phyloP scores from a whole-genome alignment of 1,140 invertebrate genomes.

The Cotesia typhae region DNA sequence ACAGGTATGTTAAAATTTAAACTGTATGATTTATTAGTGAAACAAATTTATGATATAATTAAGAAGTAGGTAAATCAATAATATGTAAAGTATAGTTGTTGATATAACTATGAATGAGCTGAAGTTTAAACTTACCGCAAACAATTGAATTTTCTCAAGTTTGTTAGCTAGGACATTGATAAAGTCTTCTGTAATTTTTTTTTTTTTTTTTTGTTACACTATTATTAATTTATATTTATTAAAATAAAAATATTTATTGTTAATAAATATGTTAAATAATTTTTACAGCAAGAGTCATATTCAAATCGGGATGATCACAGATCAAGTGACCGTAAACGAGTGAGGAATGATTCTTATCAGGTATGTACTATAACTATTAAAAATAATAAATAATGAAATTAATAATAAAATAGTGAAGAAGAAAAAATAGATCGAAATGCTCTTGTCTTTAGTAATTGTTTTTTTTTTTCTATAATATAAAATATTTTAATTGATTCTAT shows the following conservation, averaged over 20 bases:
- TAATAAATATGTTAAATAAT: not conserved
- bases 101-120: too few relatives aligned
- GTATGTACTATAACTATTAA: conserved; percentile 46
- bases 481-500: not conserved
- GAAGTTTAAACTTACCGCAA: too few relatives aligned
- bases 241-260: not conserved
- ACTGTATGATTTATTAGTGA: not conserved
- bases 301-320: conserved; percentile 57
- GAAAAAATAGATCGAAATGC: conserved; percentile 29
- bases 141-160: too few relatives aligned
- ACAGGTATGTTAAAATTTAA: conserved; percentile 48
- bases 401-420: conserved; percentile 32
- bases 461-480: not conserved
- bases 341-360: conserved; percentile 61
- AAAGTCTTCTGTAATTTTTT: too few relatives aligned
- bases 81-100: too few relatives aligned
- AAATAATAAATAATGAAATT: conserved; percentile 19
- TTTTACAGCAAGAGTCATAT: conserved; percentile 52
- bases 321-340: conserved; percentile 57
- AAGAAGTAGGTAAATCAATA: too few relatives aligned
- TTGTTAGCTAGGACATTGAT: too few relatives aligned
- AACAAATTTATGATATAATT: not conserved
- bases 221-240: not conserved
- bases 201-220: too few relatives aligned
- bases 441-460: not conserved